Evolutionary conservation across 2,888 invertebrate species (phyloP), one percentile per base, ranked within the genome.

Genomic region (Neelides folsomi): DNA sequence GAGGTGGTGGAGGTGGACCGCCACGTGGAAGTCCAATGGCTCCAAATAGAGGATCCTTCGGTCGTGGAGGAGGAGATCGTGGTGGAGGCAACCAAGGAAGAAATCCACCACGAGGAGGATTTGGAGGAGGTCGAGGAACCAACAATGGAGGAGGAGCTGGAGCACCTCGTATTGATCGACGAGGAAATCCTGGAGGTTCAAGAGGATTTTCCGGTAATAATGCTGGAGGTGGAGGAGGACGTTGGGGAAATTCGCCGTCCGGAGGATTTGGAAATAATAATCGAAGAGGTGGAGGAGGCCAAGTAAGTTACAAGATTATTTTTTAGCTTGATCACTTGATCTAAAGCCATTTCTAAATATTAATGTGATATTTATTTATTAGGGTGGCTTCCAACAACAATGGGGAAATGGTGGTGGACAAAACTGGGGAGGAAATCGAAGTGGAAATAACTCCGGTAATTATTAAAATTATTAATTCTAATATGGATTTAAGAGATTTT

Each of bases 341-440:
- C 39, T 6, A 5, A 5, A 39, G 4, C 16, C 3, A 13, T 39
- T 8, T 39, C 39, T 39, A 5, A 15, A 39, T n/a, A 15, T 27
- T 27, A 27, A n/a, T n/a, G n/a, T n/a, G n/a, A n/a, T n/a, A n/a
- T 38, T 35, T 35, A 20, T 10, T 43, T 45, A 19, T 10, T 15
- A 55, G 55, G 55, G 55, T 20, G 55, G 55, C 43, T 52, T 52
- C 49, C 52, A 40, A 43, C 49, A 55, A 27, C 52, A 52, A 34
- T 55, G 55, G 55, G 52, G 52, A 27, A 52, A 55, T 47, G 44
- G 45, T 52, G 50, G 49, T 37, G 47, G 49, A 27, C 27, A 27
- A 27, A 27, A 27, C 27, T 27, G 27, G 27, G 27, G 27, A 27
- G 27, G 27, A 3, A 27, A 27, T 27, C 27, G 27, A 27, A 27